phyloP scores from a whole-genome alignment of 2,888 invertebrate genomes.

The Chrysotoxum bicinctum region DNA sequence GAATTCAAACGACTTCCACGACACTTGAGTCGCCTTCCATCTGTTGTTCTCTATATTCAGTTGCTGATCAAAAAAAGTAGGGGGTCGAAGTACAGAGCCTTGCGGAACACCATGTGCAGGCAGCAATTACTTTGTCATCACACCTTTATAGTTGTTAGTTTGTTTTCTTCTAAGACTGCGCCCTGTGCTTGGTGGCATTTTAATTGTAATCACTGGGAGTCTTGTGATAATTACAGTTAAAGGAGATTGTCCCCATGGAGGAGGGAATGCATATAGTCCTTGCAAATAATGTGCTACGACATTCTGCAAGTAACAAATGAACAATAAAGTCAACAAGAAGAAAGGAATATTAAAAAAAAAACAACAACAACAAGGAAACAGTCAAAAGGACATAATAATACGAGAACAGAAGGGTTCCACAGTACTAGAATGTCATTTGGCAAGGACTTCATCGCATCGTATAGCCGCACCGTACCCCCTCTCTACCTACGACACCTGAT shows the following conservation, averaged over 20 bases:
- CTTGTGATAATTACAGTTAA: constrained; percentile 51
- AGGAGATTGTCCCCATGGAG: neutral
- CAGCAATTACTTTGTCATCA: constrained; percentile 68
- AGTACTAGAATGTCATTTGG: constrained; percentile 43
- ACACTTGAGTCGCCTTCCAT: constrained; percentile 10
- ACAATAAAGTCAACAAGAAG: constrained; percentile 67
- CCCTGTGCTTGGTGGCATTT: constrained; percentile 44
- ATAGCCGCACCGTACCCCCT: neutral
- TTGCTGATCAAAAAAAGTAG: neutral
- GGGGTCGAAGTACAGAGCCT: constrained; percentile 1
- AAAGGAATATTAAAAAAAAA: constrained; percentile 31
- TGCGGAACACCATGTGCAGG: constrained; percentile 64
- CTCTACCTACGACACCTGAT: constrained; percentile 54
- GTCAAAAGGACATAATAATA: constrained; percentile 20
- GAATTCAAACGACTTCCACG: constrained; percentile 58
- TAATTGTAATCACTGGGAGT: constrained; percentile 65
- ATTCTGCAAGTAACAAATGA: constrained; percentile 44
- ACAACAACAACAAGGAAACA: constrained; percentile 11
- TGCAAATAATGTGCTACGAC: constrained; percentile 35
- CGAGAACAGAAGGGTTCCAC: neutral
- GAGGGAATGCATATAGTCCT: neutral
- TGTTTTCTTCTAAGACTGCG: constrained; percentile 24
- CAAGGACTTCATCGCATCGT: constrained; percentile 9
- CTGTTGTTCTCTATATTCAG: constrained; percentile 4
- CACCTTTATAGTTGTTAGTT: constrained; percentile 46